A percentile compares a stretch with the other conserved stretches of the same genome.
These are phyloP conservation scores for Catalaphyllia jardinei DNA, from an alignment of 64 coral and sea anemone genomes.

Conservation along the genomic window DNA sequence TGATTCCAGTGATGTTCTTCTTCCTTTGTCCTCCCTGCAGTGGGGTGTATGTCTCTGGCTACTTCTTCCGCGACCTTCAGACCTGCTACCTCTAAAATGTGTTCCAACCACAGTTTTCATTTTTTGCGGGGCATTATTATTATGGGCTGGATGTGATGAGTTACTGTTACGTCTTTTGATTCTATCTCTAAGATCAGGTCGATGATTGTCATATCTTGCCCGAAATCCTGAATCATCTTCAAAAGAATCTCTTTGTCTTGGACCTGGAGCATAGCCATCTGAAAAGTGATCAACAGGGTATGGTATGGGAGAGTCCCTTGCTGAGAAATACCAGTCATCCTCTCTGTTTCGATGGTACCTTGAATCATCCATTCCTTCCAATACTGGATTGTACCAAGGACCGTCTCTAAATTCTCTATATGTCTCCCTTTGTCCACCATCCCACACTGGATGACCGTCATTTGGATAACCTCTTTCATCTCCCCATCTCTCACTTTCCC, in stretches of 20 bases:
- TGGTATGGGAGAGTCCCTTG: neutral
- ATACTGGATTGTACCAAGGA: neutral
- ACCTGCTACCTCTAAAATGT: neutral
- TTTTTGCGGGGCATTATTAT: neutral
- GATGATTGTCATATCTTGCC: neutral
- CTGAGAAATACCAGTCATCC: neutral
- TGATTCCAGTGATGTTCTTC: neutral
- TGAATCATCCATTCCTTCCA: neutral
- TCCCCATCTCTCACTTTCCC: neutral
- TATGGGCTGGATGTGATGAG: neutral
- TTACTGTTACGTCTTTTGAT: neutral
- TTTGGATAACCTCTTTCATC: neutral
- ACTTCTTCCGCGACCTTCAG: neutral
- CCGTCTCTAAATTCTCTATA: constrained; percentile 7
- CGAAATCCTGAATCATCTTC: neutral
- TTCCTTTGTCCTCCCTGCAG: neutral
- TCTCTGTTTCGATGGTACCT: neutral
- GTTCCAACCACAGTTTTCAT: neutral
- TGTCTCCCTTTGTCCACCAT: neutral
- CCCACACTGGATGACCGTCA: neutral
- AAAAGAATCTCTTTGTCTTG: neutral
- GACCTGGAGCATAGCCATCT: neutral
- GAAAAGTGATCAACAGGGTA: neutral
- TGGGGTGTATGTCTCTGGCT: neutral
- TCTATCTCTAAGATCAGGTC: neutral